Base-by-base conservation (phyloP, 1,140 invertebrate species). In the Frieseomelitta varia region DNA sequence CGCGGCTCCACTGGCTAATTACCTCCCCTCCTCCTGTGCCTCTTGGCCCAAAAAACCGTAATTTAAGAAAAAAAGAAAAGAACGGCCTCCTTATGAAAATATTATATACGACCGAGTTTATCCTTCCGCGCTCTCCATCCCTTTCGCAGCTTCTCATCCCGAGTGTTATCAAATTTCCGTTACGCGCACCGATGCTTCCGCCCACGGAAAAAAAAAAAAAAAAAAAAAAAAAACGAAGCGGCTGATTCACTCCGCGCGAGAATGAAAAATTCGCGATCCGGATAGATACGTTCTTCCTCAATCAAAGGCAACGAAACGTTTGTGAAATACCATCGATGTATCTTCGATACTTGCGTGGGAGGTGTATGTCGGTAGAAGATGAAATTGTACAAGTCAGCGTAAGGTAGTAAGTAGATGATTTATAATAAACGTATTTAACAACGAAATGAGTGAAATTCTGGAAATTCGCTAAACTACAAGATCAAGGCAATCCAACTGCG, bases 1-100 rank as follows among this genome's bases (percentile, higher is more conserved):
- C 84, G 79, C 56, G 86, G 76, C 87, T 88, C 79, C 19, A 30
- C 83, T 81, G 82, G 82, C 86, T 86, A 90, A 91, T 90, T 89
- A 86, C 89, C 85, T 87, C 39, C 63, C 74, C 56, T 39, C n/a
- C 11, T 12, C 21, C 21, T 27, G 58, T 56, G 27, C 19, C 3
- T 4, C n/a, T 17, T 17, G 61, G 58, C 34, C 34, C 71, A 27
- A 56, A 74, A 69, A 84, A 71, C 68, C 53, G 80, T 81, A 79
- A 85, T 34, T 51, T 73, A 63, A 56, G 65, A 81, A 72, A 51
- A 71, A 58, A 71, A 72, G 63, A 82, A 74, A 51, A 63, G 58
- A 72, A 76, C n/a, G 81, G 74, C 47, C 78, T 27, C 47, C 74
- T 85, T 75, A 79, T 78, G 87, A 88, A 88, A 88, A 79, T 88